Evolutionary conservation across 2,113 vertebrate genomes (phyloP).

Genomic region (Empidonax traillii): DNA sequence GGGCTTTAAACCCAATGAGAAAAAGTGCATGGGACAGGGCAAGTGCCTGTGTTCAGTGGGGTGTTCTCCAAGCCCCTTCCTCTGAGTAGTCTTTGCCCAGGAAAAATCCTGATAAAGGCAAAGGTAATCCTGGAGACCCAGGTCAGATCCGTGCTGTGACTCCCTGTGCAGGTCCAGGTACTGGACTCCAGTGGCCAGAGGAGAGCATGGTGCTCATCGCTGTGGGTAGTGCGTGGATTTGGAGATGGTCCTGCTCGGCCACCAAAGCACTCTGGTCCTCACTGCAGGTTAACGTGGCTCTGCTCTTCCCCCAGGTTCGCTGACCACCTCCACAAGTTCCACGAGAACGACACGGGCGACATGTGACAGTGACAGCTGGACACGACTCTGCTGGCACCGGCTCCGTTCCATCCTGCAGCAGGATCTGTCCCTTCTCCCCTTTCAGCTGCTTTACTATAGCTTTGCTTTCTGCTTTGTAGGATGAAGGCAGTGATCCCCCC

Average conservation of each 20-base stretch:
- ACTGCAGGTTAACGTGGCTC: neutral
- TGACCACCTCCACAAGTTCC: slow-evolving; percentile 94
- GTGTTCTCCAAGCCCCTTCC: neutral
- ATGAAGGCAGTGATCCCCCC: neutral
- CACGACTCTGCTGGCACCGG: rapidly evolving
- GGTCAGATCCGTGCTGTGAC: rapidly evolving
- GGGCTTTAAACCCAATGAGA: neutral
- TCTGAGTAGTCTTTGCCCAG: rapidly evolving
- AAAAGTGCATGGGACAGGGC: rapidly evolving
- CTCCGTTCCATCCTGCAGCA: neutral
- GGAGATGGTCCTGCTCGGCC: rapidly evolving
- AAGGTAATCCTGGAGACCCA: rapidly evolving
- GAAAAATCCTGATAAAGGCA: neutral
- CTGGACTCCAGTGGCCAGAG: neutral
- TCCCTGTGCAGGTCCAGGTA: neutral
- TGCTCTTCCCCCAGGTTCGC: slow-evolving; percentile 80
- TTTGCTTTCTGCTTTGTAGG: slow-evolving; percentile 45
- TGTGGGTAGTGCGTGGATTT: rapidly evolving
- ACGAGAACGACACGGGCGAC: slow-evolving; percentile 77
- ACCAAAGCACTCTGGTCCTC: rapidly evolving
- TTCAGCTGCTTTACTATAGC: neutral
- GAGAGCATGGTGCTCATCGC: rapidly evolving
- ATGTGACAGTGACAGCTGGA: slow-evolving; percentile 74
- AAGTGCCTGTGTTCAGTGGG: rapidly evolving
- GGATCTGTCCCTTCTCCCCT: neutral